Evolutionary conservation across 2,888 invertebrate species (phyloP).

Genomic region (Agonopterix alstromeriana): DNA sequence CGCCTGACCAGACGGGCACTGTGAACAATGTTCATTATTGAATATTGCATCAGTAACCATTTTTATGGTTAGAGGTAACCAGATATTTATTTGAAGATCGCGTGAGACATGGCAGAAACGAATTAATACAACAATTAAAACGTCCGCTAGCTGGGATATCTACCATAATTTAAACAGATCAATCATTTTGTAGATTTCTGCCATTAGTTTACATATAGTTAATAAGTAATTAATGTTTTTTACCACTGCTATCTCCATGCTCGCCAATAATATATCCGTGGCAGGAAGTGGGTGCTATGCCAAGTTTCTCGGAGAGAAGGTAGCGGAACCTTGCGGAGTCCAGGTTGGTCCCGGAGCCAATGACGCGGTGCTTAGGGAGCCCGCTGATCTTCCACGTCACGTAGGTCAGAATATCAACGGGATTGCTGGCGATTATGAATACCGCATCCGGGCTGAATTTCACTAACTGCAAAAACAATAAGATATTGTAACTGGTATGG

Average conservation of each 20-base stretch:
- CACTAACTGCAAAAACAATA: constrained; percentile 69
- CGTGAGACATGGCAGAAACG: too few relatives aligned
- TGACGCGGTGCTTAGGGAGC: constrained; percentile 89
- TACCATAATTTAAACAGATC: too few relatives aligned
- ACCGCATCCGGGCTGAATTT: constrained; percentile 92
- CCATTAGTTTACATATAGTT: too few relatives aligned
- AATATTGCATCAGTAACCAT: not conserved
- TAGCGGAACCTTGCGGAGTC: constrained; percentile 95
- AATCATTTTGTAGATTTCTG: too few relatives aligned
- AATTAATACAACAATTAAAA: too few relatives aligned
- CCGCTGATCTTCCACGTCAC: constrained; percentile 97
- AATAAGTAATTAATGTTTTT: constrained; percentile 5
- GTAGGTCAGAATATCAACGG: constrained; percentile 94
- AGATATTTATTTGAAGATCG: too few relatives aligned
- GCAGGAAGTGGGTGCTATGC: constrained; percentile 88
- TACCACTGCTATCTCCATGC: constrained; percentile 93
- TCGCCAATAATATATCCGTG: constrained; percentile 97
- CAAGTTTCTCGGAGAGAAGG: constrained; percentile 87
- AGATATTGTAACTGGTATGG: too few relatives aligned
- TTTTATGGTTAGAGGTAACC: not conserved
- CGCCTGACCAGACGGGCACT: constrained; percentile 96
- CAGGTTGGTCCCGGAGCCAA: constrained; percentile 95
- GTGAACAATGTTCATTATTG: constrained; percentile 4
- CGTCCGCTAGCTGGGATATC: too few relatives aligned
- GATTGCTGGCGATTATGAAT: constrained; percentile 92